Base-by-base conservation (phyloP, 2,888 invertebrate genomes). In the Miltochrista miniata region DNA sequence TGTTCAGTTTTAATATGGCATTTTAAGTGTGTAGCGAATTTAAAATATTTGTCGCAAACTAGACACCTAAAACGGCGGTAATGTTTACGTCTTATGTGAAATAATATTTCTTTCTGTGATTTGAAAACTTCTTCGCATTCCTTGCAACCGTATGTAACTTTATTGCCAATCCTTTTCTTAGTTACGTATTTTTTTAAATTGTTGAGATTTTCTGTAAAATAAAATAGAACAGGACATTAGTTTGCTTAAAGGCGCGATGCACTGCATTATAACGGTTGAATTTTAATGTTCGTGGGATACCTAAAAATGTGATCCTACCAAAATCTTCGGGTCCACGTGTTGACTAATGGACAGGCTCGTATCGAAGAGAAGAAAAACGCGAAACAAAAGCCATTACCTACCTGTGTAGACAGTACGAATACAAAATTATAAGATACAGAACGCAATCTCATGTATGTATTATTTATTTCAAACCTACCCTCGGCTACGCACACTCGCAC, bases 91-190 rank as follows among this genome's bases (percentile, higher is more conserved):
- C 2, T 0, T 0, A 65, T 3, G 1, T 65, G 67, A 9, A 11
- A 8, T 0, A 24, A 9, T 1, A 63, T 54, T 2, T 40, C 29
- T 24, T 45, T 44, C 30, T 38, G 24, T 0, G 38, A 51, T 1
- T 14, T 9, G 33, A 49, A 67, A 10, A 24, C 7, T 0, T 24
- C 51, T 0, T 43, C 56, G 3, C 65, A 65, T 0, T 24, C 24
- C 24, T 51, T 63, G 33, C 65, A 65, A 0, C 56, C 49, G 2
- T 51, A 65, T 13, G 39, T 13, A 0, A 30, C 1, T 0, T 15
- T 51, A 0, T 35, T 46, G 0, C 43, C 24, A 0, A 40, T 52
- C 0, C 47, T 15, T 1, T 46, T 31, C 18, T 45, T n/a, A 0
- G 44, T 13, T 4, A 56, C 40, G 3, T 49, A 15, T 0, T 45